Evolutionary conservation across 1,140 invertebrate genomes (phyloP), one percentile per base, ranked within the genome.

Genomic region (Pseudomyrmex cubaensis): DNA sequence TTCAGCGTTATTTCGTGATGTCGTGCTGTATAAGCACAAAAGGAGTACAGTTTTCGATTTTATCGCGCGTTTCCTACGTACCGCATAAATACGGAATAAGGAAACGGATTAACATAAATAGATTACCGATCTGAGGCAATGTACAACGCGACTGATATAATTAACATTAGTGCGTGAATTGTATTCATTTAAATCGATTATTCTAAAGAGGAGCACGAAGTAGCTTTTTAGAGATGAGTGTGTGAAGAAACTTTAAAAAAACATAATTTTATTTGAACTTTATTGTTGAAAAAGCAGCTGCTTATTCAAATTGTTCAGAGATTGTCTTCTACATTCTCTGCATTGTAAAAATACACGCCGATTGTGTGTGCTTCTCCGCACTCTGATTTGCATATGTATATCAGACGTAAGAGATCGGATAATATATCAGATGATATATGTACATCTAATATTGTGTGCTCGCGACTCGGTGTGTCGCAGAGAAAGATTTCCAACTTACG

Each of bases 161-260:
- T 56, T 72, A 17, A n/a, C 13, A 57, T n/a, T 5, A 70, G 35
- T 20, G 54, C 50, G 20, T 25, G 3, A 72, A 22, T 70, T 80
- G 20, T 72, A 77, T 77, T 67, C 12, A 77, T 67, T 69, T 77
- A 35, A 77, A 77, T 77, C 17, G 35, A 70, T 80, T 59, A 70
- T 70, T 70, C 15, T 4, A 15, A 78, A 56, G 3, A 17, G 13
- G 44, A n/a, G 12, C 22, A 17, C n/a, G 46, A 57, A 9, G 22
- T n/a, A 20, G 20, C 13, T 35, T 17, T 67, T 77, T 46, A n/a
- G 46, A 20, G 12, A 12, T 46, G 66, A 5, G 35, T 7, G 56
- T 0, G 12, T 5, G 20, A 12, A 25, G 5, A 46, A 56, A 44
- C 13, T 57, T 22, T 67, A 13, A 77, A 1, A 17, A 44, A 17